These are phyloP conservation scores for Nothobranchius furzeri DNA, from an alignment of 2,113 vertebrate species.

Conservation along the genomic window DNA sequence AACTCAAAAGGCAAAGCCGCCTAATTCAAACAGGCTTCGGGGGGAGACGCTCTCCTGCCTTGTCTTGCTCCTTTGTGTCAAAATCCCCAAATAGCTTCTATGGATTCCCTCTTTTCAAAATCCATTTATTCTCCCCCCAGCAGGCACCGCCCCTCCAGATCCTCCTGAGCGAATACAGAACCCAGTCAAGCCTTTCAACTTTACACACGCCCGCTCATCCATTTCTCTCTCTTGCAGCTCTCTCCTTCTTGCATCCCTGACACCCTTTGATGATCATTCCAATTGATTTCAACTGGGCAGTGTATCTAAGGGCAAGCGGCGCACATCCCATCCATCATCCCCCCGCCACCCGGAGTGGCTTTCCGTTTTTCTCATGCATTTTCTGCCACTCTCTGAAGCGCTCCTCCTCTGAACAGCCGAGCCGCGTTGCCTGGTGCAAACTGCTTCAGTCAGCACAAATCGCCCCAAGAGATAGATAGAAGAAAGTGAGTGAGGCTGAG, in stretches of 20 bases:
- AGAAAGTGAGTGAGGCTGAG: conserved; percentile 48
- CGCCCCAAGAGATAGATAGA: conserved; percentile 59
- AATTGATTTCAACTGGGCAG: conserved; percentile 62
- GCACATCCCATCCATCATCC: conserved; percentile 54
- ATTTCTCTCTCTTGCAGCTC: conserved; percentile 24
- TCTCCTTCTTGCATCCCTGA: conserved; percentile 18
- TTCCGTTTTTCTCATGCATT: conserved; percentile 22
- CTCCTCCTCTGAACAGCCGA: conserved; percentile 47
- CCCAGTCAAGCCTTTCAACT: conserved; percentile 60
- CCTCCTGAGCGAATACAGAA: conserved; percentile 51
- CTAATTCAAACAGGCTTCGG: conserved; percentile 32
- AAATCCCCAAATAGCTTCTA: conserved; percentile 40
- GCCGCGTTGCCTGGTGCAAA: conserved; percentile 51
- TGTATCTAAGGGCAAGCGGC: conserved; percentile 51
- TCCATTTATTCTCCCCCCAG: conserved; percentile 55
- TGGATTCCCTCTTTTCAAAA: conserved; percentile 49
- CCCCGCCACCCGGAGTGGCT: conserved; percentile 4
- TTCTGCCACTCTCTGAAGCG: conserved; percentile 42
- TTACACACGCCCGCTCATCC: conserved; percentile 40
- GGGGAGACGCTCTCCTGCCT: conserved; percentile 21
- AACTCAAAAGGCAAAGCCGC: conserved; percentile 7
- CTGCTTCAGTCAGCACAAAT: conserved; percentile 79
- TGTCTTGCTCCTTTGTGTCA: conserved; percentile 33
- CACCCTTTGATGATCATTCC: conserved; percentile 42
- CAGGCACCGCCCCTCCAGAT: conserved; percentile 38